phyloP scores from a whole-genome alignment of 2,888 invertebrate genomes.

The Philereme transversata region DNA sequence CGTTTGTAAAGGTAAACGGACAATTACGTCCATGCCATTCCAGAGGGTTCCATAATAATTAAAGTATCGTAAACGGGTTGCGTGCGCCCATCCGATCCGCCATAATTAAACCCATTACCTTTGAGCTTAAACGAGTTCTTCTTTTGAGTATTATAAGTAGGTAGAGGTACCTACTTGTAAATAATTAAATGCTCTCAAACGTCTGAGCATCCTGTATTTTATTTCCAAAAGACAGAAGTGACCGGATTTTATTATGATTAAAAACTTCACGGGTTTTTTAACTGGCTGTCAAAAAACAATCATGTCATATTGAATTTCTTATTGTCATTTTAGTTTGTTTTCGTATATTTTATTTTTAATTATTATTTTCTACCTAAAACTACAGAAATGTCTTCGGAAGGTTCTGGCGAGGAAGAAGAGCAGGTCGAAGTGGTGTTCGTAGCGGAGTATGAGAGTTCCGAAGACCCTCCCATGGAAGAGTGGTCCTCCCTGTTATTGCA shows the following conservation, averaged over 20 bases:
- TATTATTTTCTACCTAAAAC: conserved; percentile 12
- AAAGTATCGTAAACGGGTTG: conserved; percentile 46
- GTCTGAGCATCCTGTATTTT: not conserved
- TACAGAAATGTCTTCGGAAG: conserved; percentile 14
- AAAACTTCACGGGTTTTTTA: too few relatives aligned
- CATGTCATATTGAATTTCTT: too few relatives aligned
- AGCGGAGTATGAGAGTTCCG: conserved; percentile 50
- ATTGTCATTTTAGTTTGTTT: not conserved
- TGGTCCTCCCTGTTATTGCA: conserved; percentile 63
- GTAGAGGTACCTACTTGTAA: not conserved
- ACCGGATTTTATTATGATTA: too few relatives aligned
- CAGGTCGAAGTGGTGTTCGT: conserved; percentile 28
- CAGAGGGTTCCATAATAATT: conserved; percentile 43
- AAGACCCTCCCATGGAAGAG: conserved; percentile 61
- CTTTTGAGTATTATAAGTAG: conserved; percentile 3
- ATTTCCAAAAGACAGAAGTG: too few relatives aligned
- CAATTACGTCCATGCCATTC: conserved; percentile 37
- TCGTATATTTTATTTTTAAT: conserved; percentile 15
- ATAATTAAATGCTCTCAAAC: conserved; percentile 3
- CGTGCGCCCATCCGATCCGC: conserved; percentile 41
- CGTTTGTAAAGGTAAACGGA: conserved; percentile 27
- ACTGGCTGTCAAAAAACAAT: too few relatives aligned
- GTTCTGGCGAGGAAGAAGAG: conserved; percentile 10
- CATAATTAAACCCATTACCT: conserved; percentile 46
- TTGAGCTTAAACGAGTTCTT: conserved; percentile 29